A percentile compares a stretch with the other conserved stretches of the same genome.
These are phyloP conservation scores for Germaria angustata DNA, from an alignment of 2,888 invertebrate genomes.

Conservation along the genomic window DNA sequence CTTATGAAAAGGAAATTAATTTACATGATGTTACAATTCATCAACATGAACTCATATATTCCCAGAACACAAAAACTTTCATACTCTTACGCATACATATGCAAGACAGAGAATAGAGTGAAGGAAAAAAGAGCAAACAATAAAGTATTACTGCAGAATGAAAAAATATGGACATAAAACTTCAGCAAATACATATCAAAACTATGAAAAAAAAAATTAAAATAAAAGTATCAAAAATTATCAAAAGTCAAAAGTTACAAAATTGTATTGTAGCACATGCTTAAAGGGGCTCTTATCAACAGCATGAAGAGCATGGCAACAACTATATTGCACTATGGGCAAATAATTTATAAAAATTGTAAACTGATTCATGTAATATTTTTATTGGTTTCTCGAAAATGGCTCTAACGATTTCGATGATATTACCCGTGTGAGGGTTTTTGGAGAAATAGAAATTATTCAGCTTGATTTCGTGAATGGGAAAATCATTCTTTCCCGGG, in stretches of 20 bases:
- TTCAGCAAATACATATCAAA: neutral
- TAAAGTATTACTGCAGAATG: neutral
- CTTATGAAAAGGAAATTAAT: conserved; percentile 63
- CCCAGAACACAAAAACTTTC: neutral
- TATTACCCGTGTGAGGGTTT: too few relatives aligned
- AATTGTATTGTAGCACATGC: conserved; percentile 16
- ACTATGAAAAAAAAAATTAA: neutral
- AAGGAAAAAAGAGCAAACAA: neutral
- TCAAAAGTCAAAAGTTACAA: conserved; percentile 61
- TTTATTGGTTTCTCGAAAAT: too few relatives aligned
- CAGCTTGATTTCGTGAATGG: too few relatives aligned
- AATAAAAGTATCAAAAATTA: conserved; percentile 44
- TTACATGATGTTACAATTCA: conserved; percentile 66
- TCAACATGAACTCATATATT: conserved; percentile 57
- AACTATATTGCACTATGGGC: conserved; percentile 28
- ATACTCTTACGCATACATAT: neutral
- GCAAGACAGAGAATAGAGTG: too few relatives aligned
- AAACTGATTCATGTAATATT: too few relatives aligned
- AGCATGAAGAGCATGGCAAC: neutral
- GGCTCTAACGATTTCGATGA: too few relatives aligned
- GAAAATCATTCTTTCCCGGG: too few relatives aligned
- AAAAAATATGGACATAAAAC: conserved; percentile 6
- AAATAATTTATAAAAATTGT: too few relatives aligned
- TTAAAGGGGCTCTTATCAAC: neutral
- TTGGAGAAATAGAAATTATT: too few relatives aligned